Conservation (phyloP, 2,888 invertebrate species). For the Epicampocera succincta region DNA sequence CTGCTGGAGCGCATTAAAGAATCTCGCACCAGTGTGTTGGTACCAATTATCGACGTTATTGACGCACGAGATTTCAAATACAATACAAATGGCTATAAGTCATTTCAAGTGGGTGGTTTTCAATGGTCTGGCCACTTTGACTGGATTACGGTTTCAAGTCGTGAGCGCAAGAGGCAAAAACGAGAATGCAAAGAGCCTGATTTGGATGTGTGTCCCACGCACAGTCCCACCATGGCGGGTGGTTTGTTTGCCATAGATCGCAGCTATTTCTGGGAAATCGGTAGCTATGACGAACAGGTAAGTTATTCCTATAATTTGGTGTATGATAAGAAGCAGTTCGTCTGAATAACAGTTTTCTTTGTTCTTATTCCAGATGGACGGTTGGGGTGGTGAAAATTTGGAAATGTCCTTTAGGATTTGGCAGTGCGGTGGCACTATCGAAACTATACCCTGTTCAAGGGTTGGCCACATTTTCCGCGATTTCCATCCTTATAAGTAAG, state of each 20-base stretch:
- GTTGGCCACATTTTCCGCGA: conserved; percentile 97
- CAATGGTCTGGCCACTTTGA: conserved; percentile 95
- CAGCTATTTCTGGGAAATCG: conserved; percentile 96
- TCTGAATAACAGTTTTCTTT: neutral
- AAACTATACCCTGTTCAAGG: conserved; percentile 96
- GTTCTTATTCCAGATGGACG: conserved; percentile 88
- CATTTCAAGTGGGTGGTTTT: conserved; percentile 82
- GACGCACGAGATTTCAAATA: conserved; percentile 84
- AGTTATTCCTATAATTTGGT: neutral
- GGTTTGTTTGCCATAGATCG: conserved; percentile 96
- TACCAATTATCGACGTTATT: conserved; percentile 97
- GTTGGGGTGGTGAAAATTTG: conserved; percentile 98
- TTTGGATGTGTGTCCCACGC: conserved; percentile 79
- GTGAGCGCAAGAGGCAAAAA: conserved; percentile 79
- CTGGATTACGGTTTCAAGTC: conserved; percentile 86
- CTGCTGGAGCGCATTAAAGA: conserved; percentile 92
- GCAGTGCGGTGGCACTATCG: conserved; percentile 93
- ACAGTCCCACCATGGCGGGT: conserved; percentile 99
- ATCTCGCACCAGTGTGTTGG: conserved; percentile 89
- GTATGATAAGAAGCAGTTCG: no score
- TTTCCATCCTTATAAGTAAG: conserved; percentile 93
- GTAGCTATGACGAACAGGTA: conserved; percentile 93
- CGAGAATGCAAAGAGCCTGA: conserved; percentile 75
- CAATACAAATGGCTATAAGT: conserved; percentile 81
- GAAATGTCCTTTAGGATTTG: conserved; percentile 98